Conservation (phyloP, 1,140 invertebrate species). For the Dreissena polymorpha region DNA sequence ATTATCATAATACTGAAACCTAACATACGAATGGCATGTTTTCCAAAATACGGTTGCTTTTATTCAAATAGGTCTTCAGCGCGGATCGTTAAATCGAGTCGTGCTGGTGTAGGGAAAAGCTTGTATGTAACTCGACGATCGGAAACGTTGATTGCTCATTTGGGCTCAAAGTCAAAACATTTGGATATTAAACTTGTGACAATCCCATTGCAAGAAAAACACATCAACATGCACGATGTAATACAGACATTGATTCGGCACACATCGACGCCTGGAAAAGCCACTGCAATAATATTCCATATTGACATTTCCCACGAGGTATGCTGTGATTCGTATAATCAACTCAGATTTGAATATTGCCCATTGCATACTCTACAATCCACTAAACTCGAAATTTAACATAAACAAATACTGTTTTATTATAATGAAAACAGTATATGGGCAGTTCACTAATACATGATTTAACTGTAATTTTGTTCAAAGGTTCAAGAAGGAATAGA, state of each 20-base stretch:
- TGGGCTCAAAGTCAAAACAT: neutral
- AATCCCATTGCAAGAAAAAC: slow-evolving; percentile 64
- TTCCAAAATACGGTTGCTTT: neutral
- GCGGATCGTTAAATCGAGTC: slow-evolving; percentile 64
- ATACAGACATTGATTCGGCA: slow-evolving; percentile 54
- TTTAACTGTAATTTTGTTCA: too few species aligned
- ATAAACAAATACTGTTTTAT: too few species aligned
- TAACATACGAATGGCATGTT: neutral
- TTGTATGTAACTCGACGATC: slow-evolving; percentile 57
- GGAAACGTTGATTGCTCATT: slow-evolving; percentile 32
- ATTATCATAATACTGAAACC: neutral
- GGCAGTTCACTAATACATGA: too few species aligned
- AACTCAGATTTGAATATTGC: too few species aligned
- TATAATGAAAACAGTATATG: too few species aligned
- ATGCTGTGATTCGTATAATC: neutral
- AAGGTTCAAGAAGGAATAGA: slow-evolving; percentile 70
- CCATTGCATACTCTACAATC: too few species aligned
- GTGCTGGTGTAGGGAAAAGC: slow-evolving; percentile 70
- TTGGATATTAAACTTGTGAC: slow-evolving; percentile 9
- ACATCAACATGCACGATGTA: slow-evolving; percentile 48
- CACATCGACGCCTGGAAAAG: slow-evolving; percentile 34
- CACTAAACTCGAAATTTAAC: too few species aligned
- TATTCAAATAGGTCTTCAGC: slow-evolving; percentile 59
- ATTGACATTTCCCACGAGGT: slow-evolving; percentile 71
- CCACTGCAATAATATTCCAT: slow-evolving; percentile 63